Evolutionary conservation across 2,888 invertebrate genomes (phyloP).

Genomic region (Tachystola acroxantha): DNA sequence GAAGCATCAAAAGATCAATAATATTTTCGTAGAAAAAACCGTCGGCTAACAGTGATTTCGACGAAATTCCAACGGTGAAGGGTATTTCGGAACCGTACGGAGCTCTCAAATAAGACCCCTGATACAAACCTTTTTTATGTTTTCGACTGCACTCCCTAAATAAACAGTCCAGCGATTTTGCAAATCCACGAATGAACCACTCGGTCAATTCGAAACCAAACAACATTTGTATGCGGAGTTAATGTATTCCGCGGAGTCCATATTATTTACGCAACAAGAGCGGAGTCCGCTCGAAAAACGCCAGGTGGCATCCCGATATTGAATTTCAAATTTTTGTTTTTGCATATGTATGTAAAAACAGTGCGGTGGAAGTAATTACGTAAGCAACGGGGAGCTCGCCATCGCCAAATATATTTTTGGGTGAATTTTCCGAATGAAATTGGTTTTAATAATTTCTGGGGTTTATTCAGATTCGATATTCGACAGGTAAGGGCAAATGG

Average conservation of each 20-base stretch:
- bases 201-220: constrained; percentile 2
- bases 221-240: constrained; percentile 4
- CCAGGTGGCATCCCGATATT: constrained; percentile 35
- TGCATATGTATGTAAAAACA: constrained; percentile 31
- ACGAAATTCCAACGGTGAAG: no score
- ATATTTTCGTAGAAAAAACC: no score
- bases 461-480: no score
- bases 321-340: constrained; percentile 43
- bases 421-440: neutral
- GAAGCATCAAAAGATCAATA: no score
- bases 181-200: neutral
- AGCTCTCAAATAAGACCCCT: no score
- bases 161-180: no score
- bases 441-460: constrained; percentile 1
- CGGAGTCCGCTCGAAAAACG: constrained; percentile 14
- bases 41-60: no score
- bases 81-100: no score
- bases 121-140: no score
- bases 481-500: no score
- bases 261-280: constrained; percentile 16
- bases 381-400: constrained; percentile 8
- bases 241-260: constrained; percentile 8
- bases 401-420: constrained; percentile 1
- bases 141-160: no score
- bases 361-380: constrained; percentile 14